A percentile compares a stretch with the other conserved stretches of the same genome.
Conservation (phyloP, 2,888 invertebrate genomes). For the Eupithecia abbreviata region DNA sequence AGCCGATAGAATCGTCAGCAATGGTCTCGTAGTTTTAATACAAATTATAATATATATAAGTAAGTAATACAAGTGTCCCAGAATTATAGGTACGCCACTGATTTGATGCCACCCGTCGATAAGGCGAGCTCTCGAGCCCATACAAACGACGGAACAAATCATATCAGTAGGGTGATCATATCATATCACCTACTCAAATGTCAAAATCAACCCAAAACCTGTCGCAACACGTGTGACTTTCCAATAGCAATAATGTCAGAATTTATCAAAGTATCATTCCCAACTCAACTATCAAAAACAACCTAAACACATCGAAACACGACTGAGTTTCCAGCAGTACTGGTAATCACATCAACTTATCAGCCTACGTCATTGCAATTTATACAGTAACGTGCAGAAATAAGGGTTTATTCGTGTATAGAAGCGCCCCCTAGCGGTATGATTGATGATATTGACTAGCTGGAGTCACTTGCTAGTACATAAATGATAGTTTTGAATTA, state of each 20-base stretch:
- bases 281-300: conserved; percentile 9
- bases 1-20: too few species aligned
- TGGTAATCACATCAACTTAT: neutral
- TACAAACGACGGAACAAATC: neutral
- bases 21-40: too few species aligned
- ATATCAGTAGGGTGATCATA: neutral
- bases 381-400: conserved; percentile 12
- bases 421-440: conserved; percentile 28
- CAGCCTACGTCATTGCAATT: conserved; percentile 17
- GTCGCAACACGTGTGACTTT: conserved; percentile 8
- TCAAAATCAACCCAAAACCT: neutral
- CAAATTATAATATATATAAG: too few species aligned
- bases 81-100: neutral
- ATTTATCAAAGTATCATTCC: neutral
- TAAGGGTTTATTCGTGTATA: conserved; percentile 28
- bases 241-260: neutral
- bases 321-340: neutral
- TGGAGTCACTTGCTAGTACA: conserved; percentile 40
- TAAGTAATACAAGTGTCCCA: too few species aligned
- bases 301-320: conserved; percentile 17
- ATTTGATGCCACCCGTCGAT: neutral
- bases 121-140: neutral
- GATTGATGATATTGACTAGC: conserved; percentile 43
- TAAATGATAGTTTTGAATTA: conserved; percentile 33
- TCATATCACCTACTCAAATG: neutral